A percentile compares a stretch with the other conserved stretches of the same genome.
Conservation (phyloP, 2,888 invertebrate genomes). For the Trachelus stipa region DNA sequence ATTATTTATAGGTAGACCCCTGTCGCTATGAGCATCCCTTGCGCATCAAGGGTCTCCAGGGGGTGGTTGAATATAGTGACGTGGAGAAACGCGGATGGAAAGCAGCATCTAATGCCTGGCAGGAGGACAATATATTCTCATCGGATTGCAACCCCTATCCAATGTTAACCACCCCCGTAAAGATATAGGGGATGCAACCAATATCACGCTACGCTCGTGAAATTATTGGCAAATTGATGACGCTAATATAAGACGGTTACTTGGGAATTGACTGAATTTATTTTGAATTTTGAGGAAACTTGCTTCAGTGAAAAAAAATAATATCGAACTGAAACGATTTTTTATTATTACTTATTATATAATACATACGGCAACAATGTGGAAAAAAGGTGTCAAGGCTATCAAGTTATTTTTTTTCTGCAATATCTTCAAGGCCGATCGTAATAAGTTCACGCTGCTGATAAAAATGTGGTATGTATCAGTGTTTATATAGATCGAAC, state of each 20-base stretch:
- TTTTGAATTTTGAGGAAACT: not conserved
- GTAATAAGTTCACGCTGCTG: not conserved
- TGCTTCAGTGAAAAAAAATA: not conserved
- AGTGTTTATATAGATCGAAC: not conserved
- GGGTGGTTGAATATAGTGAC: not conserved
- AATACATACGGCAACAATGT: too few relatives aligned
- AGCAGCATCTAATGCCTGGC: not conserved
- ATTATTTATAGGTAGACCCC: not conserved
- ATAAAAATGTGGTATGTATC: not conserved
- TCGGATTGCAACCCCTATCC: not conserved
- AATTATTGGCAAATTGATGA: constrained; percentile 13
- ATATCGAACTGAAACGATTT: not conserved
- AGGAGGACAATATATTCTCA: constrained; percentile 4
- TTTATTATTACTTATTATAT: too few relatives aligned
- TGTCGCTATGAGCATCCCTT: not conserved
- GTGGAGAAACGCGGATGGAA: not conserved
- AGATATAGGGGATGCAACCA: constrained; percentile 1
- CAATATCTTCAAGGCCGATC: not conserved
- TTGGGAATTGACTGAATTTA: not conserved
- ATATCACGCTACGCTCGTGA: constrained; percentile 1
- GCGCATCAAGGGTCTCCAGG: not conserved
- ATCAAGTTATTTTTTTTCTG: too few relatives aligned
- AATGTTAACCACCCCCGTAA: not conserved
- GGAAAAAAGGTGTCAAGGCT: too few relatives aligned
- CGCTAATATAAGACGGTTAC: not conserved